Base-by-base conservation (phyloP, 2,888 invertebrate genomes). In the Plebejus melissa region DNA sequence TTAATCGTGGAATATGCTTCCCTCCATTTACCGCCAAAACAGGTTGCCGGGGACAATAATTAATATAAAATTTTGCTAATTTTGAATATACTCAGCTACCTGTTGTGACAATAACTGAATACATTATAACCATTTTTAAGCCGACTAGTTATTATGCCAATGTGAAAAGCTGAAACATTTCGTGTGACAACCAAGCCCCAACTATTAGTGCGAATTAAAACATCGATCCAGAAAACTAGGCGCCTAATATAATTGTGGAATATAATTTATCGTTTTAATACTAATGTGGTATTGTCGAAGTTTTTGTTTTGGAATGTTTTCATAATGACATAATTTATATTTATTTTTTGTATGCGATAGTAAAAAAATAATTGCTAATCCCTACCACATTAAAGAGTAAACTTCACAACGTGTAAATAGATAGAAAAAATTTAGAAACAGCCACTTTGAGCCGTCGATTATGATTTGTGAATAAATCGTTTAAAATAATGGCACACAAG, bases 101-200 rank as follows among this genome's bases (percentile, higher is more conserved):
- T 54, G 36, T 28, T 54, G 46, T 50, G 72, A 72, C 72, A 54
- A 32, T 72, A 72, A 54, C 13, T 54, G 46, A 72, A 72, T 54
- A 72, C 54, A 72, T 72, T 54, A 72, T 72, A 72, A 72, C 72
- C 54, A 54, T 72, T 74, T 75, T 75, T 76, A 77, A 78, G 78
- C 78, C 76, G 78, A 78, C 78, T 78, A 78, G 78, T 75, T 76
- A 65, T 77, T 76, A 77, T 76, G 76, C 76, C 72, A 74, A 70
- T 74, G 76, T 77, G 72, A 78, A 72, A 72, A 72, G 72, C 72
- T 72, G 72, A 72, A 72, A 72, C 72, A 72, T 72, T 50, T 72
- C 32, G 32, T 28, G 72, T 72, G 72, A 28, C 54, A 13, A 72
- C 72, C 72, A 72, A 72, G 72, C 72, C 72, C 72, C 72, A 50